A percentile compares a stretch with the other conserved stretches of the same genome.
Conservation (phyloP, 2,797 vertebrate species). For the Bradypodion ventrale region DNA sequence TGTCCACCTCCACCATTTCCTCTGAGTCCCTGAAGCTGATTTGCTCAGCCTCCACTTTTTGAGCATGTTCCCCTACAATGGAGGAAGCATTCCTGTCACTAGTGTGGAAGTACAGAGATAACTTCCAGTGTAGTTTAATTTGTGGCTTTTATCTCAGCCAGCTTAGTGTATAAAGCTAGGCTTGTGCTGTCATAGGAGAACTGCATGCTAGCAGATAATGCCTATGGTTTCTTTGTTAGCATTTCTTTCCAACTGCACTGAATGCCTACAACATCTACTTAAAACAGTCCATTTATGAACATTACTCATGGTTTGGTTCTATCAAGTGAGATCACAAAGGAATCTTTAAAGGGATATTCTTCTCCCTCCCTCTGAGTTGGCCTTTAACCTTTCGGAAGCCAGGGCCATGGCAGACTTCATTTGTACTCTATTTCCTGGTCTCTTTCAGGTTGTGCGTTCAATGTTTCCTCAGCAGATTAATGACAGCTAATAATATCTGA, state of each 20-base stretch:
- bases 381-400: conserved; percentile 79
- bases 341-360: conserved; percentile 60
- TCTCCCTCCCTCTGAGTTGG: conserved; percentile 74
- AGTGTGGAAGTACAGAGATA: neutral
- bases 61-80: neutral
- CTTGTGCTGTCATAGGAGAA: neutral
- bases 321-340: fast-evolving
- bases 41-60: neutral
- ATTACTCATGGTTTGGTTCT: neutral
- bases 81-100: neutral
- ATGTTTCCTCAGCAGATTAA: conserved; percentile 95
- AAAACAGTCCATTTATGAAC: neutral
- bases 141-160: neutral
- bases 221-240: fast-evolving
- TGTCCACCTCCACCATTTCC: too few relatives aligned
- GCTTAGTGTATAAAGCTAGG: neutral
- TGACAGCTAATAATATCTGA: conserved; percentile 99
- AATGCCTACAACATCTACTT: neutral
- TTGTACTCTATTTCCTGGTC: conserved; percentile 81
- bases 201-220: neutral
- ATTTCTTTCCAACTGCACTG: neutral
- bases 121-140: neutral
- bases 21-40: neutral
- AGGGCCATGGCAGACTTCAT: conserved; percentile 75
- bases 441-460: conserved; percentile 72